Evolutionary conservation across 1,140 invertebrate genomes (phyloP).

Genomic region (Hetaerina americana): DNA sequence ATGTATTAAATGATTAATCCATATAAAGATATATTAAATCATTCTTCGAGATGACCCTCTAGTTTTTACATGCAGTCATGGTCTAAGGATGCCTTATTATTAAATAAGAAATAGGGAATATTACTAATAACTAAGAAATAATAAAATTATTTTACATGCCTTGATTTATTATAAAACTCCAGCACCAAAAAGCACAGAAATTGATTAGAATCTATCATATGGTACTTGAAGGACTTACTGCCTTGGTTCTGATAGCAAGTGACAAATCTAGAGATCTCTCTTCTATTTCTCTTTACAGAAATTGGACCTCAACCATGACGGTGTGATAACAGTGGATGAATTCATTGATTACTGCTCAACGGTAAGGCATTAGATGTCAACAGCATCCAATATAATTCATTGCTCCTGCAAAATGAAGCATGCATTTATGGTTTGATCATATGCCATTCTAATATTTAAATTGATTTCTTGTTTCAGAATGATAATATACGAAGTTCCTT

Average conservation of each 20-base stretch:
- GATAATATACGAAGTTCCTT: conserved; percentile 1
- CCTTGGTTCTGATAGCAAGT: neutral
- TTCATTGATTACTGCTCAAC: conserved; percentile 38
- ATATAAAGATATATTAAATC: too few species aligned
- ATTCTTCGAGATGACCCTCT: too few species aligned
- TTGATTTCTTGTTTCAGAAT: neutral
- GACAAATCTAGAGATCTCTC: neutral
- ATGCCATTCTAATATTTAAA: neutral
- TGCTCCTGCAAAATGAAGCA: neutral
- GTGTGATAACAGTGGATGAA: conserved; percentile 37
- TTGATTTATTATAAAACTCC: too few species aligned
- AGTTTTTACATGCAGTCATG: too few species aligned
- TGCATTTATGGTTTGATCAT: neutral
- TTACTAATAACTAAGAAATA: too few species aligned
- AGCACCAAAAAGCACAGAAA: too few species aligned
- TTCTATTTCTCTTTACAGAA: conserved; percentile 22
- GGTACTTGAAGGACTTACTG: too few species aligned
- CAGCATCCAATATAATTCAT: neutral
- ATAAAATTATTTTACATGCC: too few species aligned
- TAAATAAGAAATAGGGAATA: too few species aligned
- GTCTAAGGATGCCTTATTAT: too few species aligned
- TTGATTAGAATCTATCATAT: too few species aligned
- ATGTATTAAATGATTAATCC: too few species aligned
- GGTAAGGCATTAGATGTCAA: conserved; percentile 20
- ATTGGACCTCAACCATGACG: conserved; percentile 37